Conservation (phyloP, 2,888 invertebrate genomes). For the Phasia obesa region DNA sequence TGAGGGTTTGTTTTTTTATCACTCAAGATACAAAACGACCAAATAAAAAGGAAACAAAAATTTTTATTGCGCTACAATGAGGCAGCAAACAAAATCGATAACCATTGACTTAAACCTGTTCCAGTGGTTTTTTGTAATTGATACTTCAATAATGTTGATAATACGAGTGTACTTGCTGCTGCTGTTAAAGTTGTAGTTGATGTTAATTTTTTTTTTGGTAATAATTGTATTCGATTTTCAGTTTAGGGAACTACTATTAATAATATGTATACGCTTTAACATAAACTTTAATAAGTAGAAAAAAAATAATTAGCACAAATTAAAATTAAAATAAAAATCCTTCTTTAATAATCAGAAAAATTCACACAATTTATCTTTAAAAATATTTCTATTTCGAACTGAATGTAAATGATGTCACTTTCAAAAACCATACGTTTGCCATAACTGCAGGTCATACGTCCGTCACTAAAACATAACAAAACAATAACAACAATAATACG, state of each 20-base stretch:
- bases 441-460: slow-evolving; percentile 55
- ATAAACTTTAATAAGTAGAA: slow-evolving; percentile 4
- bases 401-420: slow-evolving; percentile 64
- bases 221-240: slow-evolving; percentile 23
- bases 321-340: neutral
- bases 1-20: slow-evolving; percentile 30
- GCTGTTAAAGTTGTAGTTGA: neutral
- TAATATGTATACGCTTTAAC: neutral
- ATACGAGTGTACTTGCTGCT: slow-evolving; percentile 34
- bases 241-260: slow-evolving; percentile 12
- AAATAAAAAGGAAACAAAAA: slow-evolving; percentile 31
- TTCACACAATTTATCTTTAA: neutral
- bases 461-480: slow-evolving; percentile 3
- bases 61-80: slow-evolving; percentile 34
- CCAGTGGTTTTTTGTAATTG: slow-evolving; percentile 72
- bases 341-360: too few species aligned
- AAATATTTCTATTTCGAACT: slow-evolving; percentile 37
- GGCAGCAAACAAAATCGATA: slow-evolving; percentile 47
- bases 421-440: slow-evolving; percentile 45
- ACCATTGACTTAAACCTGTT: slow-evolving; percentile 68
- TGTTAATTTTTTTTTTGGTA: slow-evolving; percentile 17
- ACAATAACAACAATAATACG: slow-evolving; percentile 2
- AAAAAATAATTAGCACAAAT: slow-evolving; percentile 7
- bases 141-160: slow-evolving; percentile 58
- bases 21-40: slow-evolving; percentile 16